Evolutionary conservation across 2,797 vertebrate genomes (phyloP).

Genomic region (Nasua narica): DNA sequence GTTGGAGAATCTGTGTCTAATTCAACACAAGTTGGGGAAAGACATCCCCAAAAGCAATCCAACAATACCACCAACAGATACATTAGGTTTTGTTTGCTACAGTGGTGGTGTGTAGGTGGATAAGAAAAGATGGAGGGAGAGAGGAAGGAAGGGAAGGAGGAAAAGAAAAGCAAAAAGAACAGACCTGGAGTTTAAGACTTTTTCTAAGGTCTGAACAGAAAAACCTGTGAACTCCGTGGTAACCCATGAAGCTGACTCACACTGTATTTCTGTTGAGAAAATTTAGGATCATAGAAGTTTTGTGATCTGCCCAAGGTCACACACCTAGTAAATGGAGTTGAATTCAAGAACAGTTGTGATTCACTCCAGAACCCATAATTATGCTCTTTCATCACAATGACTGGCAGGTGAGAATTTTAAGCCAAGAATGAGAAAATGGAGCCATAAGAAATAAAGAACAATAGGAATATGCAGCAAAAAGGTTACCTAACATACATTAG

Average conservation of each 20-base stretch:
- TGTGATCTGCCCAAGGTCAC: neutral
- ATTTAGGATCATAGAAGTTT: neutral
- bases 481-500: neutral
- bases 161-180: neutral
- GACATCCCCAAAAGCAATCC: neutral
- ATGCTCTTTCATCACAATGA: neutral
- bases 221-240: neutral
- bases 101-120: neutral
- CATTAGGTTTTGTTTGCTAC: neutral
- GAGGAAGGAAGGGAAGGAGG: rapidly evolving
- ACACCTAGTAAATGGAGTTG: neutral
- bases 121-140: neutral
- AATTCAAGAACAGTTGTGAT: neutral
- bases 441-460: neutral
- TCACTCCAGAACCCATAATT: neutral
- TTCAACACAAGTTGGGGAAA: neutral
- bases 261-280: neutral
- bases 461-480: neutral
- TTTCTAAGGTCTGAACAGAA: neutral
- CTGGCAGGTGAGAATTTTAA: neutral
- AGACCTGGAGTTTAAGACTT: neutral
- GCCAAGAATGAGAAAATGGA: neutral
- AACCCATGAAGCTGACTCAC: neutral
- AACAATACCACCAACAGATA: neutral
- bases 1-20: neutral